These are phyloP conservation scores for Aleiodes testaceus DNA, from an alignment of 2,888 invertebrate species.

Conservation along the genomic window DNA sequence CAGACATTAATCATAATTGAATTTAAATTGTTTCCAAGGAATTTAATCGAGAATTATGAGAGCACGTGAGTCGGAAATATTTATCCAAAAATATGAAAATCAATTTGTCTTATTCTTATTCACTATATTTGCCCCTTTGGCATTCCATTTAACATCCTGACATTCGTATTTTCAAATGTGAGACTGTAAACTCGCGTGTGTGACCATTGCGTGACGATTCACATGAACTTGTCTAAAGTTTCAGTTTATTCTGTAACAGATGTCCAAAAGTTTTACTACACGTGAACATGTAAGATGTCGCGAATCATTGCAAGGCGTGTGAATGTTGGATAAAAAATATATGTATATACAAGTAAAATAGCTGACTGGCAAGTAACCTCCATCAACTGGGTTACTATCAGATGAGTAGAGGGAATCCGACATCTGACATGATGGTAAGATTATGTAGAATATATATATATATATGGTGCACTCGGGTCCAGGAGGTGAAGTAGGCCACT, in stretches of 20 bases:
- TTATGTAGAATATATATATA: constrained; percentile 32
- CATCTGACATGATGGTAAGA: constrained; percentile 3
- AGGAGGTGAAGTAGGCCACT: constrained; percentile 29
- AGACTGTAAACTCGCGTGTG: constrained; percentile 19
- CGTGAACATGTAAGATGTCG: background rate
- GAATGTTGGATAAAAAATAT: background rate
- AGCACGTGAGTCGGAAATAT: too few species aligned
- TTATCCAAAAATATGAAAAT: too few species aligned
- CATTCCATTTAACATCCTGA: background rate
- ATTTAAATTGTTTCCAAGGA: too few species aligned
- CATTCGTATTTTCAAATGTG: constrained; percentile 10
- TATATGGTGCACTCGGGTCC: constrained; percentile 3
- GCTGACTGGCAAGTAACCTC: constrained; percentile 30
- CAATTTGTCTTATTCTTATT: too few species aligned
- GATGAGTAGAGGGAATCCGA: constrained; percentile 13
- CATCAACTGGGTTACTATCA: constrained; percentile 20
- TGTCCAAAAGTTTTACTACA: constrained; percentile 14
- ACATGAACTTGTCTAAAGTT: constrained; percentile 14
- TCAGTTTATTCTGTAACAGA: background rate
- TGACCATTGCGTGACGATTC: constrained; percentile 24
- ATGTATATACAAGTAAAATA: background rate
- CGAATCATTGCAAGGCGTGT: constrained; percentile 13
- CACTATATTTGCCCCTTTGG: too few species aligned
- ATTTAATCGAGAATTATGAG: too few species aligned
- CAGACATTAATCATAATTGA: too few species aligned